phyloP scores from a whole-genome alignment of 2,888 invertebrate species.

The Merodon equestris region DNA sequence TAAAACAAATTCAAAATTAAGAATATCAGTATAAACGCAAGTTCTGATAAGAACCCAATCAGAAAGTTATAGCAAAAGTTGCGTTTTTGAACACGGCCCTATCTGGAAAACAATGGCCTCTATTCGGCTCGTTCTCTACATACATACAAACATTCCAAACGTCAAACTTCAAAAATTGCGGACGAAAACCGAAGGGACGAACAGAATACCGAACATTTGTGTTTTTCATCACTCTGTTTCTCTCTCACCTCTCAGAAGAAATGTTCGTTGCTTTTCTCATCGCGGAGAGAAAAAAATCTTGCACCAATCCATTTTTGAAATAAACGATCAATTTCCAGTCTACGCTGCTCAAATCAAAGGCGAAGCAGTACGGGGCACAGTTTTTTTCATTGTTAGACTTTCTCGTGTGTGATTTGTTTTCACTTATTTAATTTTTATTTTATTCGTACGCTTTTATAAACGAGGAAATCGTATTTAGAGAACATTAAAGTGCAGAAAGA shows the following conservation, averaged over 20 bases:
- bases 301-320: constrained; percentile 59
- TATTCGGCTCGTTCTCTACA: too few relatives aligned
- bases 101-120: too few relatives aligned
- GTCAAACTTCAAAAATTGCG: constrained; percentile 44
- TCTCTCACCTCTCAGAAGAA: constrained; percentile 30
- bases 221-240: constrained; percentile 57
- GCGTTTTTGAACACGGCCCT: too few relatives aligned
- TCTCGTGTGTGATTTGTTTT: constrained; percentile 60
- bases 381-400: constrained; percentile 48
- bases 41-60: too few relatives aligned
- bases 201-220: constrained; percentile 16
- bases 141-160: constrained; percentile 38
- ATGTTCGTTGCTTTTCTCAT: constrained; percentile 52
- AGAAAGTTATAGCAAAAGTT: too few relatives aligned
- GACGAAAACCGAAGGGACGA: constrained; percentile 30
- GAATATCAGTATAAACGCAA: too few relatives aligned
- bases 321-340: constrained; percentile 68
- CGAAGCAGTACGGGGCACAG: constrained; percentile 23
- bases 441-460: constrained; percentile 32
- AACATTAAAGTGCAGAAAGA: constrained; percentile 19
- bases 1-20: too few relatives aligned
- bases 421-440: constrained; percentile 50
- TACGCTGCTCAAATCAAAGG: constrained; percentile 50
- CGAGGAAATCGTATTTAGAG: constrained; percentile 34
- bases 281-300: constrained; percentile 44